A percentile compares a stretch with the other conserved stretches of the same genome.
Evolutionary conservation across 1,140 invertebrate species (phyloP).

Genomic region (Pemphigus obesinymphae): DNA sequence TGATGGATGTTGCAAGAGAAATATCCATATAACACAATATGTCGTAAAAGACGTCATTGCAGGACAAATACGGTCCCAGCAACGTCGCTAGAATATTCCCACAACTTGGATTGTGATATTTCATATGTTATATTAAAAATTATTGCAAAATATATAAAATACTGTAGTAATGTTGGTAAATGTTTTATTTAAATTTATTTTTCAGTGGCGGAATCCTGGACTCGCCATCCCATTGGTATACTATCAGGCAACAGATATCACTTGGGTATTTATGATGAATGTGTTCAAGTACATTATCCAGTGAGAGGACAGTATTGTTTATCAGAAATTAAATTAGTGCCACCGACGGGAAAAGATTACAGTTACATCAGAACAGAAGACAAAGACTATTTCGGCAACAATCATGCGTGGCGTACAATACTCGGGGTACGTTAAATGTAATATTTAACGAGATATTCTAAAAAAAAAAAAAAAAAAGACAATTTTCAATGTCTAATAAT

Average conservation of each 20-base stretch:
- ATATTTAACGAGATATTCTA: too few species aligned
- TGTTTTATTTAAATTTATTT: not conserved
- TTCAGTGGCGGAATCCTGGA: conserved; percentile 20
- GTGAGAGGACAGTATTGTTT: conserved; percentile 14
- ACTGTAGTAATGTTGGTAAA: too few species aligned
- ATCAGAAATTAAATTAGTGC: not conserved
- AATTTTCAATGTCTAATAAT: too few species aligned
- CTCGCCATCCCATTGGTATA: not conserved
- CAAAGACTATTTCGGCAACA: not conserved
- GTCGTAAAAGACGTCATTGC: too few species aligned
- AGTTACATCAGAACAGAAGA: not conserved
- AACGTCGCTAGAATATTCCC: too few species aligned
- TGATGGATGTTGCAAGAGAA: too few species aligned
- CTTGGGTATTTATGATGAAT: conserved; percentile 2
- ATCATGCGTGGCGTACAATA: not conserved
- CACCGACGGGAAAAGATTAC: not conserved
- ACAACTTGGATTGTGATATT: too few species aligned
- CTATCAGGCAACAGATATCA: not conserved
- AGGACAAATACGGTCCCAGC: too few species aligned
- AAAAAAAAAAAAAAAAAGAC: too few species aligned
- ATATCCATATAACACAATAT: too few species aligned
- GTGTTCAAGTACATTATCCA: not conserved
- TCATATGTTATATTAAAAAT: too few species aligned
- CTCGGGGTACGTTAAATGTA: not conserved
- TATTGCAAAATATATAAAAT: too few species aligned